Base-by-base conservation (phyloP, 2,113 vertebrate genomes). In the Dipodomys spectabilis region DNA sequence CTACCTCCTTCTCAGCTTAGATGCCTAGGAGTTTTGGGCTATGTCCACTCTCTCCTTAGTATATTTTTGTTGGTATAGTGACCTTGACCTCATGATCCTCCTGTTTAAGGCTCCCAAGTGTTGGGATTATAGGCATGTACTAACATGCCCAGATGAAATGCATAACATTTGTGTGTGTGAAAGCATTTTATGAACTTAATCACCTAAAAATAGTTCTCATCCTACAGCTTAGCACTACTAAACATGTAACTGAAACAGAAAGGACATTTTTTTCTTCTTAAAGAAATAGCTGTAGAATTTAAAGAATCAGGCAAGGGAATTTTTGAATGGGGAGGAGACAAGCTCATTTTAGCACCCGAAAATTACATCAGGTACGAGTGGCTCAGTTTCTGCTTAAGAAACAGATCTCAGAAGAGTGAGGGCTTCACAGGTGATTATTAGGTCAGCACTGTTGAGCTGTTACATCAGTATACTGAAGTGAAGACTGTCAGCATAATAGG, bases 321-420 rank as follows among this genome's bases (percentile, higher is more conserved):
- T 72, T 79, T 67, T n/a, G 44, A 30, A 86, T 27, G 11, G 23
- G n/a, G 12, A 82, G 44, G 23, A 35, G 8, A 9, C 35, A 57
- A 57, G 65, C n/a, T 79, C 7, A 35, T 32, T 79, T 74, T 12
- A 49, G 60, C 60, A 72, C 27, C 32, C 86, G 45, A 35, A 82
- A 89, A 90, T 75, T 68, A 27, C 6, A 60, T 53, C 28, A 30
- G 67, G 4, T 18, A 32, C 30, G 16, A 30, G 39, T 39, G 60
- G n/a, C 39, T 72, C 62, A 78, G 28, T 72, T 85, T 71, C 94
- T 72, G 44, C 80, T 86, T 49, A 83, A 81, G 71, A 82, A 62
- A 69, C 15, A 65, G 45, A 88, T 87, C 7, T 77, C 32, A 5
- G 49, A 16, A 45, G 69, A 71, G 53, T 53, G 64, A 71, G 49